Conservation (phyloP, 2,113 vertebrate species). For the Atlantisia rogersi region DNA sequence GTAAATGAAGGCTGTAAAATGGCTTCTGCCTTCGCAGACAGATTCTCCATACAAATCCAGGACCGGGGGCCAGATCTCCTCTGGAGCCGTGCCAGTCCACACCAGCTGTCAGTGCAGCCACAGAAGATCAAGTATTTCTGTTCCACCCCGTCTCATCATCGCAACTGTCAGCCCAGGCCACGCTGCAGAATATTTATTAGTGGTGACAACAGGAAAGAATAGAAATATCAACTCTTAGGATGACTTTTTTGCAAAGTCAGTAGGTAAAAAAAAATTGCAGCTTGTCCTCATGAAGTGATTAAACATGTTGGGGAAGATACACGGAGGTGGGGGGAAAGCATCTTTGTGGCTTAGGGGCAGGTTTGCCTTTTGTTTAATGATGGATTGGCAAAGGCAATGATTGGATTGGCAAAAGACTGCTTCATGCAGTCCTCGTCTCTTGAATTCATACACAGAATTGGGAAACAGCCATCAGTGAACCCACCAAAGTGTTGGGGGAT, state of each 20-base stretch:
- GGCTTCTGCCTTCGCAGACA: neutral
- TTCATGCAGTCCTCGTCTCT: neutral
- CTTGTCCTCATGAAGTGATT: neutral
- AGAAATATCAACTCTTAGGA: neutral
- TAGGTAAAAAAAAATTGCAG: neutral
- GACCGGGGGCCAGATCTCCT: neutral
- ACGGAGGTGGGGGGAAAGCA: fast-evolving
- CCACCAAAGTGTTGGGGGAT: fast-evolving
- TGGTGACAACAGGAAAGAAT: neutral
- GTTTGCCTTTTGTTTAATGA: neutral
- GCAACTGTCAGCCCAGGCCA: neutral
- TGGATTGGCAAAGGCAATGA: neutral
- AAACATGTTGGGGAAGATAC: neutral
- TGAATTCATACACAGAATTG: neutral
- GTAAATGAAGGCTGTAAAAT: neutral
- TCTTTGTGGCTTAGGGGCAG: neutral
- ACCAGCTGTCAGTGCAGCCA: slow-evolving; percentile 12
- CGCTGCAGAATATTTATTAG: slow-evolving; percentile 9
- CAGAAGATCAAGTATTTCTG: neutral
- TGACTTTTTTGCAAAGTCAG: neutral
- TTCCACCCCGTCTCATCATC: neutral
- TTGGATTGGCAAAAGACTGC: no score
- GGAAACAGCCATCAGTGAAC: neutral
- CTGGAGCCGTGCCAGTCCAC: neutral
- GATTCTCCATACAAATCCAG: neutral